phyloP scores from a whole-genome alignment of 2,888 invertebrate species.

The Rutpela maculata region DNA sequence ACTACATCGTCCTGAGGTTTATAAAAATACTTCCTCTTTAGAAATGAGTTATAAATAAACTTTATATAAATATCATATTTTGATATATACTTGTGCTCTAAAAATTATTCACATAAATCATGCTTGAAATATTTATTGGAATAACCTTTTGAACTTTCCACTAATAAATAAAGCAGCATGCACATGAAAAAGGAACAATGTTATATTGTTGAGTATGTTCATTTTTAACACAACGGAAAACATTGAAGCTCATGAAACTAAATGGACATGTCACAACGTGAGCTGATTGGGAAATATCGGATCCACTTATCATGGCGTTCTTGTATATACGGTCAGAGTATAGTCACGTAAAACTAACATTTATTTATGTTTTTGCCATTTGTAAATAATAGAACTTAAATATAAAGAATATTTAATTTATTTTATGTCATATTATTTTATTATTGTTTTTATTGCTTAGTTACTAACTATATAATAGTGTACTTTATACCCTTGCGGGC shows the following conservation, averaged over 20 bases:
- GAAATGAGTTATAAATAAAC: neutral
- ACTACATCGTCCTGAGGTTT: neutral
- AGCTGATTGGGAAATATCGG: constrained; percentile 1
- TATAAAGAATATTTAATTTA: too few relatives aligned
- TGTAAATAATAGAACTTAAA: neutral
- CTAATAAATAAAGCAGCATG: neutral
- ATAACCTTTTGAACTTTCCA: neutral
- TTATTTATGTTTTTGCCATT: neutral
- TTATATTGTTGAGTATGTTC: constrained; percentile 5
- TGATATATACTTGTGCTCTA: neutral
- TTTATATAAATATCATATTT: neutral
- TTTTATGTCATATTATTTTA: too few relatives aligned
- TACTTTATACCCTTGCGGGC: too few relatives aligned
- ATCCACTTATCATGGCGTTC: constrained; percentile 2
- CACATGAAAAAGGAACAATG: neutral
- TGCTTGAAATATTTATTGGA: constrained; percentile 1
- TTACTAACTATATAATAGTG: too few relatives aligned
- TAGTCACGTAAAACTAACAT: neutral
- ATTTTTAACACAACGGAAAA: neutral
- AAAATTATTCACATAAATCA: constrained; percentile 1
- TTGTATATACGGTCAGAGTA: neutral
- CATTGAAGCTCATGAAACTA: constrained; percentile 1
- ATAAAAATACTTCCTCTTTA: neutral
- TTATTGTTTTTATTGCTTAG: too few relatives aligned
- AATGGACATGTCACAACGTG: constrained; percentile 17